A percentile compares a stretch with the other conserved stretches of the same genome.
These are phyloP conservation scores for Philopedon plagiatum DNA, from an alignment of 2,888 invertebrate species.

Conservation along the genomic window DNA sequence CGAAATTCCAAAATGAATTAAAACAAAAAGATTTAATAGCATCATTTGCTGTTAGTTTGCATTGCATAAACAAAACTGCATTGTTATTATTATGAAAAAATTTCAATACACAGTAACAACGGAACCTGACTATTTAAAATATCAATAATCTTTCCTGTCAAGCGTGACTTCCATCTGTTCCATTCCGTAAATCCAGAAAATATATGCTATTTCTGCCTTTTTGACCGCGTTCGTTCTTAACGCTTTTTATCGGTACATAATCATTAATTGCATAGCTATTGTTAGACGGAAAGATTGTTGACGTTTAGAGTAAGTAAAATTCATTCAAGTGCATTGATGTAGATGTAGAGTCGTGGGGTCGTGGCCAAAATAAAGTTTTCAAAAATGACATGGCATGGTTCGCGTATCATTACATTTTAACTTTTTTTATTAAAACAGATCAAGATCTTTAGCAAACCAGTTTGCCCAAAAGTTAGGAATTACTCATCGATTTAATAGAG, in stretches of 20 bases:
- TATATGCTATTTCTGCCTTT: conserved; percentile 27
- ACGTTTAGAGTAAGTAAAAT: conserved; percentile 6
- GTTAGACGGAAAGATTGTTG: not conserved
- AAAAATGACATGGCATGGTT: no score
- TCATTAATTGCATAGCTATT: conserved; percentile 7
- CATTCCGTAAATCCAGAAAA: conserved; percentile 32
- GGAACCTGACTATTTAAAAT: conserved; percentile 18
- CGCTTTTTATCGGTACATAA: conserved; percentile 21
- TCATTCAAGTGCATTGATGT: not conserved
- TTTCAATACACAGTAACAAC: conserved; percentile 26
- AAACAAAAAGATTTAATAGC: no score
- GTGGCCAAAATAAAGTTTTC: not conserved
- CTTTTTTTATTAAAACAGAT: no score
- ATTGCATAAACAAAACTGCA: no score
- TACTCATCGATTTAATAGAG: no score
- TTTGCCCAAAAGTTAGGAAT: no score
- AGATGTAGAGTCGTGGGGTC: not conserved
- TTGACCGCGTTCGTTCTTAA: conserved; percentile 15
- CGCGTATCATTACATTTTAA: no score
- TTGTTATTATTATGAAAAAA: not conserved
- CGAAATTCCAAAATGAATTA: no score
- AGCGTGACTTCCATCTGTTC: conserved; percentile 28
- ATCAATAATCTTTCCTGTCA: conserved; percentile 28
- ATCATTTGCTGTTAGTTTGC: no score
- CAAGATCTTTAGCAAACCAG: no score